These are phyloP conservation scores for Pantelozetes paolii DNA, from an alignment of 2,888 invertebrate genomes.

Conservation along the genomic window DNA sequence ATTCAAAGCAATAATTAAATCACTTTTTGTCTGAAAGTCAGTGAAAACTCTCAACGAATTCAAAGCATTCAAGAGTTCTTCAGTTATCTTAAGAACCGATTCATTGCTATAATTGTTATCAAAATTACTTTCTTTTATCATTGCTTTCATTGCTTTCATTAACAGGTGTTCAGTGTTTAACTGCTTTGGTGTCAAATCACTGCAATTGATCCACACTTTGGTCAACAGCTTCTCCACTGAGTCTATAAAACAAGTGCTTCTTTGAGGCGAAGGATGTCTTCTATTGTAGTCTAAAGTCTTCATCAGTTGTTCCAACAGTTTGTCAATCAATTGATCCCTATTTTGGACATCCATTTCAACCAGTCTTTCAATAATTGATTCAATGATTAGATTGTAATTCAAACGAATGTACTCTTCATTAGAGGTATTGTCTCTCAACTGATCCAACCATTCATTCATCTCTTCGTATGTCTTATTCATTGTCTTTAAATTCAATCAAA, in stretches of 20 bases:
- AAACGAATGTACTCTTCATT: constrained; percentile 14
- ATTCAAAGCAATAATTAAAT: background rate
- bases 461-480: constrained; percentile 1
- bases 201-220: background rate
- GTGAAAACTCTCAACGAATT: background rate
- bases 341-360: background rate
- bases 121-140: constrained; percentile 14
- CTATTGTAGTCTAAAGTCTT: constrained; percentile 4
- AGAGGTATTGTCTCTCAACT: background rate
- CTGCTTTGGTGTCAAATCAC: background rate
- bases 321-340: background rate
- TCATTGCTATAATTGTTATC: constrained; percentile 6
- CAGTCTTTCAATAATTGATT: background rate
- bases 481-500: background rate
- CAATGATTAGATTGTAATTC: background rate
- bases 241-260: constrained; percentile 12
- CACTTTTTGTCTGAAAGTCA: background rate
- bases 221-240: background rate
- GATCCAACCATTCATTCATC: background rate
- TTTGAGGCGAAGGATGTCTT: constrained; percentile 21
- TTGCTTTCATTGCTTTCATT: background rate
- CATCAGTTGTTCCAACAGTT: constrained; percentile 7
- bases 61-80: background rate
- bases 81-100: constrained; percentile 4
- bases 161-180: constrained; percentile 2